Evolutionary conservation across 2,888 invertebrate species (phyloP), one percentile per base, ranked within the genome.

Genomic region (Pristionchus mayeri): DNA sequence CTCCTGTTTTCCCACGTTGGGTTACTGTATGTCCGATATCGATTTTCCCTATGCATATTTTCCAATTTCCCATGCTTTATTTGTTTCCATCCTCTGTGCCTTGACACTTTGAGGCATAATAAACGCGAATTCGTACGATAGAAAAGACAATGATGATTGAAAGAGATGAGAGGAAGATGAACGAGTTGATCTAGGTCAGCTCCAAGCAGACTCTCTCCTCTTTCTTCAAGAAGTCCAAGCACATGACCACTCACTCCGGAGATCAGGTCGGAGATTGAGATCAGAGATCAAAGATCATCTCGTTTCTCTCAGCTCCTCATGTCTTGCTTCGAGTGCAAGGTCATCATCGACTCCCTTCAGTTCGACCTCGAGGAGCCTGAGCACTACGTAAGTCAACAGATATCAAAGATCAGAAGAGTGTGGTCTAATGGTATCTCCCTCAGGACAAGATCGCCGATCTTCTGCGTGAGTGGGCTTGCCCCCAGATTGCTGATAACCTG

Each of bases 371-470:
- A 71, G 50, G 24, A 48, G 13, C 67, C 67, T 50, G 83, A 57
- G 11, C 40, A 40, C 57, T 57, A 57, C 63, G 81, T 81, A 21
- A 79, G 44, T 30, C 24, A 40, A 54, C 21, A 60, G 30, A 60
- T 27, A 60, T 60, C 60, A 60, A 18, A 60, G 60, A 60, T 60
- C 30, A 60, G 30, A 60, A 16, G 60, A 30, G 60, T 16, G 13
- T 27, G 60, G 30, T 3, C 18, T 13, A 30, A 27, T 60, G 27
- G 27, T 13, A 9, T 40, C 27, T 18, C n/a, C 86, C 89, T 48
- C 84, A 90, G 90, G 87, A 88, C 54, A 79, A 79, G 27, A 37
- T 90, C 27, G 87, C 89, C 50, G 82, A 85, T n/a, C 89, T 88
- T 63, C 85, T 91, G 24, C 88, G 88, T 37, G 86, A 86, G 11